phyloP scores from a whole-genome alignment of 2,888 invertebrate genomes.

The Ormia ochracea region DNA sequence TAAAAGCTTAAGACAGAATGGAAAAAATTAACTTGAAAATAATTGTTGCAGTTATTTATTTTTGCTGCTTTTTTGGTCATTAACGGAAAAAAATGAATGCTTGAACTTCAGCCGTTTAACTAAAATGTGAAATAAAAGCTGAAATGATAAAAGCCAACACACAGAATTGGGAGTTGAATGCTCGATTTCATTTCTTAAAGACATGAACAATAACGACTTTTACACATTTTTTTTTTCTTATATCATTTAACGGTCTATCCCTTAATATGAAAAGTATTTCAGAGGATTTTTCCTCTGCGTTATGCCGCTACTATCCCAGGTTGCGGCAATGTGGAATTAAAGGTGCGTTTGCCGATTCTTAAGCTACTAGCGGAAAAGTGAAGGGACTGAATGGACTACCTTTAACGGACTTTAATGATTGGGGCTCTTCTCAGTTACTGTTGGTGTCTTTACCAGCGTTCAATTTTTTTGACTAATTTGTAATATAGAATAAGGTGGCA shows the following conservation, averaged over 20 bases:
- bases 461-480: too few species aligned
- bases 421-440: too few species aligned
- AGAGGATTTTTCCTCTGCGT: constrained; percentile 7
- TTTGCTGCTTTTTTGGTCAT: constrained; percentile 47
- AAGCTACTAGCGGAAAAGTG: too few species aligned
- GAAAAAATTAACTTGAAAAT: constrained; percentile 58
- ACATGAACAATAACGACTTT: constrained; percentile 50
- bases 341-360: too few species aligned
- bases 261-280: constrained; percentile 54
- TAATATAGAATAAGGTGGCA: too few species aligned
- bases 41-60: constrained; percentile 58
- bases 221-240: constrained; percentile 41
- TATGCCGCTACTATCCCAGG: not conserved
- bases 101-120: constrained; percentile 20
- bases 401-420: too few species aligned
- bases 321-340: not conserved
- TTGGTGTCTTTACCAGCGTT: too few species aligned
- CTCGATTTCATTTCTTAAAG: constrained; percentile 60
- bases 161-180: constrained; percentile 54
- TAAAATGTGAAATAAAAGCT: constrained; percentile 18
- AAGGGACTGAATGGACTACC: too few species aligned
- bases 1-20: constrained; percentile 20
- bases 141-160: constrained; percentile 37
- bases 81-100: constrained; percentile 46
- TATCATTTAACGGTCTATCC: constrained; percentile 62